phyloP scores from a whole-genome alignment of 2,113 vertebrate species.

The Oncorhynchus masou region DNA sequence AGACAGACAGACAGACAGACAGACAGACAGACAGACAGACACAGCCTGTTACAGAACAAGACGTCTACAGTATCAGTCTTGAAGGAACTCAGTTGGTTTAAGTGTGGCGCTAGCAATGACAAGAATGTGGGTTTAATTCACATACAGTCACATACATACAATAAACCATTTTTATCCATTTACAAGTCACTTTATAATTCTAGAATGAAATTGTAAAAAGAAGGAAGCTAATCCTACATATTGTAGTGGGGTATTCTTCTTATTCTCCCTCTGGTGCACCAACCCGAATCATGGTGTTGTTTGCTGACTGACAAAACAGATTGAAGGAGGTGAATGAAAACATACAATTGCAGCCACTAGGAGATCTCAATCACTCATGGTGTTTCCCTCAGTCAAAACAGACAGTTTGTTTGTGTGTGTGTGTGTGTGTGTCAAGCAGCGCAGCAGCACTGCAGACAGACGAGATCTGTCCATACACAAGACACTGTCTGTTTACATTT shows the following conservation, averaged over 20 bases:
- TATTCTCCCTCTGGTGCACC: background rate
- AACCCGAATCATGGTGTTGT: background rate
- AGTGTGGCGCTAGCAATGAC: slow-evolving; percentile 9
- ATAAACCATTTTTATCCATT: too few relatives aligned
- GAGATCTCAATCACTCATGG: slow-evolving; percentile 37
- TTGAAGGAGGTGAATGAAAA: slow-evolving; percentile 17
- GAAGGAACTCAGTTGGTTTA: too few relatives aligned
- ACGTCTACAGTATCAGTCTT: slow-evolving; percentile 23
- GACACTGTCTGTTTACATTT: slow-evolving; percentile 32
- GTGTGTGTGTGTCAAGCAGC: background rate
- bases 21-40: background rate
- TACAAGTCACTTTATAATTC: too few relatives aligned
- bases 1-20: too few relatives aligned
- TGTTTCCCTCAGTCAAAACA: slow-evolving; percentile 51
- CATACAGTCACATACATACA: too few relatives aligned
- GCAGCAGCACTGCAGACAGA: slow-evolving; percentile 35
- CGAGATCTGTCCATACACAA: slow-evolving; percentile 38
- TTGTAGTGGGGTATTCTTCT: background rate
- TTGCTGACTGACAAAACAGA: slow-evolving; percentile 36
- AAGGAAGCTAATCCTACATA: too few relatives aligned
- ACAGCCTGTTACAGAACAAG: background rate
- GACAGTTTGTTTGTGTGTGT: slow-evolving; percentile 7
- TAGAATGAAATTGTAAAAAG: too few relatives aligned
- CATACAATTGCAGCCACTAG: background rate
- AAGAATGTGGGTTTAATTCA: too few relatives aligned